Conservation (phyloP, 2,888 invertebrate species). For the Drosophila formosana region DNA sequence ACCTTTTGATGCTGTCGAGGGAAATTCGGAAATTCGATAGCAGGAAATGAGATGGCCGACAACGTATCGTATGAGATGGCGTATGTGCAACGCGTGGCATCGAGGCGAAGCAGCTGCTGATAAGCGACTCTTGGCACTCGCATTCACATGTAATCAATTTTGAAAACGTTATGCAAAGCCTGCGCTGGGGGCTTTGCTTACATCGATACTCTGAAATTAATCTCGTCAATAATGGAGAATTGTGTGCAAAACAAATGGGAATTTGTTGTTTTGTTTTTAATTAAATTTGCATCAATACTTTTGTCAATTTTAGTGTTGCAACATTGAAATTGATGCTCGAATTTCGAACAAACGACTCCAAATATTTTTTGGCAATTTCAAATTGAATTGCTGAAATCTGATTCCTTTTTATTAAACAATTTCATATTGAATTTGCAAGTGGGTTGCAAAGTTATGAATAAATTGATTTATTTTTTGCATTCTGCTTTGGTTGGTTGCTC, state of each 20-base stretch:
- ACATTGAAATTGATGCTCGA: background rate
- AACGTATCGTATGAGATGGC: slow-evolving; percentile 28
- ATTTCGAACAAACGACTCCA: background rate
- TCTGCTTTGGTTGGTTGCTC: background rate
- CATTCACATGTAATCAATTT: slow-evolving; percentile 31
- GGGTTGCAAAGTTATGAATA: slow-evolving; percentile 1
- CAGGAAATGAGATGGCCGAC: slow-evolving; percentile 68
- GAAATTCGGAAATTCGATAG: slow-evolving; percentile 65
- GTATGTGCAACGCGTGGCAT: slow-evolving; percentile 58
- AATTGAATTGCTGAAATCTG: background rate
- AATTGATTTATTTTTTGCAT: background rate
- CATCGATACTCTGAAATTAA: slow-evolving; percentile 13
- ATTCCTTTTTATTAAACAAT: background rate
- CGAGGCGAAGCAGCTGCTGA: slow-evolving; percentile 9
- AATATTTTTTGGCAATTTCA: background rate
- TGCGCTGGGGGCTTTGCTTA: slow-evolving; percentile 6
- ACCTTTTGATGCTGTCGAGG: slow-evolving; percentile 52
- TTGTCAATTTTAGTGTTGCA: background rate
- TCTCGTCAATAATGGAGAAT: background rate
- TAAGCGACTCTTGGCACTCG: slow-evolving; percentile 23
- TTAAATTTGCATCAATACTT: background rate
- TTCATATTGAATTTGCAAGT: background rate
- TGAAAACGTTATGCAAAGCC: slow-evolving; percentile 13
- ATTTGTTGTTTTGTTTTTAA: background rate
- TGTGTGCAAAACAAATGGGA: background rate